phyloP scores from a whole-genome alignment of 1,140 invertebrate species.

The Ostrea edulis region DNA sequence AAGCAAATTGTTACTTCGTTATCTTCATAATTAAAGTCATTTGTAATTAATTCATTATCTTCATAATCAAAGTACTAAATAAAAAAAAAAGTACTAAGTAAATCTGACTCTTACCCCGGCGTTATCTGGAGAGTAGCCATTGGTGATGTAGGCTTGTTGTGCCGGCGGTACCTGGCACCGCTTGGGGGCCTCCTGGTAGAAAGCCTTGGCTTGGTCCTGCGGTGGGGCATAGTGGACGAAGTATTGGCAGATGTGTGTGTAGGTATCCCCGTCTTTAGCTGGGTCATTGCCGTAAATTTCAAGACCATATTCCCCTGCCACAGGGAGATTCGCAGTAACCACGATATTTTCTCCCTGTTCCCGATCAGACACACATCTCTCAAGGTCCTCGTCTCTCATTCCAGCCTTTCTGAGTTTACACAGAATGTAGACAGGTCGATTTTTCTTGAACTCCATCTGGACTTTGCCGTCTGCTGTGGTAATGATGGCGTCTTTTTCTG shows the following conservation, averaged over 20 bases:
- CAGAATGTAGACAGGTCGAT: slow-evolving; percentile 70
- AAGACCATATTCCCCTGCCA: slow-evolving; percentile 77
- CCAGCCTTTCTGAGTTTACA: slow-evolving; percentile 73
- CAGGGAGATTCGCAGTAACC: slow-evolving; percentile 70
- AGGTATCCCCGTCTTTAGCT: slow-evolving; percentile 78
- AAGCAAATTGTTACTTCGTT: no score
- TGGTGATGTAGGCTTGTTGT: slow-evolving; percentile 55
- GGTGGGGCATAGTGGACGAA: slow-evolving; percentile 75
- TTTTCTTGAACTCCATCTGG: slow-evolving; percentile 66
- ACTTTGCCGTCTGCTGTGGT: slow-evolving; percentile 68
- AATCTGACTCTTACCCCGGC: slow-evolving; percentile 59
- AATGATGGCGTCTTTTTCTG: slow-evolving; percentile 70
- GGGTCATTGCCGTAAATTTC: slow-evolving; percentile 80
- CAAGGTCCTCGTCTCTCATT: slow-evolving; percentile 73
- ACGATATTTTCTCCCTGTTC: slow-evolving; percentile 69
- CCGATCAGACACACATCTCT: slow-evolving; percentile 71
- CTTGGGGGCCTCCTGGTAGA: slow-evolving; percentile 74
- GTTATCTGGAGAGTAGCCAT: slow-evolving; percentile 64
- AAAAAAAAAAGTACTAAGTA: no score
- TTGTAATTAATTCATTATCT: no score
- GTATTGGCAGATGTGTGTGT: slow-evolving; percentile 79
- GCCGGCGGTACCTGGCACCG: slow-evolving; percentile 52
- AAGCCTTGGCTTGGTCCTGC: slow-evolving; percentile 69
- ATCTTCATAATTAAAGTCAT: no score
- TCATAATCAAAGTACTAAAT: no score